Evolutionary conservation across 1,140 invertebrate genomes (phyloP).

Genomic region (Drosophila paulistorum): DNA sequence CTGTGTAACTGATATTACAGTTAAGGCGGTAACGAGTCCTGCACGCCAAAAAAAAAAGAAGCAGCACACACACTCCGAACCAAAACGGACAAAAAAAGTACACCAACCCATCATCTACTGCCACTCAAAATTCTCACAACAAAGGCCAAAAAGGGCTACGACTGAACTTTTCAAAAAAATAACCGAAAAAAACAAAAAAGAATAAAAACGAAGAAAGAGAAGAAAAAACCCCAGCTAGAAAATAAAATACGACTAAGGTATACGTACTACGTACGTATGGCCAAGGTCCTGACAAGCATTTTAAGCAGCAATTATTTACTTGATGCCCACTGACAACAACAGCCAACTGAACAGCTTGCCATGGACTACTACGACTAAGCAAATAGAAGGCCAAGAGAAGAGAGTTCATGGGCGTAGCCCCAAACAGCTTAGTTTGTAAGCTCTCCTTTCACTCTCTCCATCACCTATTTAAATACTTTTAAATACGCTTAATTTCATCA

Average conservation of each 20-base stretch:
- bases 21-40: slow-evolving; percentile 75
- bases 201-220: not conserved
- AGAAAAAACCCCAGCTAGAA: slow-evolving; percentile 36
- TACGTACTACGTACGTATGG: slow-evolving; percentile 42
- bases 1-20: slow-evolving; percentile 76
- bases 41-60: slow-evolving; percentile 32
- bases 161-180: slow-evolving; percentile 33
- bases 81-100: slow-evolving; percentile 24
- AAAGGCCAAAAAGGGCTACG: slow-evolving; percentile 64
- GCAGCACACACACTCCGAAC: not conserved
- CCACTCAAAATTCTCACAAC: slow-evolving; percentile 74
- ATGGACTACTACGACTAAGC: slow-evolving; percentile 7
- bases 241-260: slow-evolving; percentile 54
- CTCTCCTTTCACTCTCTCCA: not conserved
- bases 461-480: not conserved
- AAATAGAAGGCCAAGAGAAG: slow-evolving; percentile 27
- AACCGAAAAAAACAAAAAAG: not conserved
- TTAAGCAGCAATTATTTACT: slow-evolving; percentile 82
- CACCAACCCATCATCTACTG: slow-evolving; percentile 55
- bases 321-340: slow-evolving; percentile 73
- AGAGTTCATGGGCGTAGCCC: slow-evolving; percentile 37
- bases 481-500: not conserved
- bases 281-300: slow-evolving; percentile 74
- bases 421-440: not conserved
- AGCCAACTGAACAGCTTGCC: slow-evolving; percentile 31